Conservation (phyloP, 2,888 invertebrate species). For the Cheilosia impressa region DNA sequence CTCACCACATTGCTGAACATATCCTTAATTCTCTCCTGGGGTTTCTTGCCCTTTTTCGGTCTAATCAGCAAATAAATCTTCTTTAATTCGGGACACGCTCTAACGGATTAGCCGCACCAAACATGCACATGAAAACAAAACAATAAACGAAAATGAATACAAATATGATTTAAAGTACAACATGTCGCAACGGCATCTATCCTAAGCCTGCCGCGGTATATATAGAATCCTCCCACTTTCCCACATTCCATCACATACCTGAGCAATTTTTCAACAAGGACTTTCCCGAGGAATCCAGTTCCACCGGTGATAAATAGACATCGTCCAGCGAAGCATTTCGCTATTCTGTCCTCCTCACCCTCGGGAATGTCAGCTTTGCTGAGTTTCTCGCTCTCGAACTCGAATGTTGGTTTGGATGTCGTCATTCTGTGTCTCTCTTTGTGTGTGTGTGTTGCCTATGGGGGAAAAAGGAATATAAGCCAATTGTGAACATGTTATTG, state of each 20-base stretch:
- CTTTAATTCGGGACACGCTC: conserved; percentile 89
- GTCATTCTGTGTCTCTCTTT: conserved; percentile 65
- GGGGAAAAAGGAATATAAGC: conserved; percentile 23
- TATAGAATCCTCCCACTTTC: conserved; percentile 81
- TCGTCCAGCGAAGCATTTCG: conserved; percentile 81
- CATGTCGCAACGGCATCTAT: conserved; percentile 67
- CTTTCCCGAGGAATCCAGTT: conserved; percentile 84
- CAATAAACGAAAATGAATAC: conserved; percentile 59
- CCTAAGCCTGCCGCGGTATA: conserved; percentile 53
- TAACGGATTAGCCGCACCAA: conserved; percentile 80
- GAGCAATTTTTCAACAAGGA: conserved; percentile 83
- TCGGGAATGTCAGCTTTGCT: conserved; percentile 78
- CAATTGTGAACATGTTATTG: conserved; percentile 13
- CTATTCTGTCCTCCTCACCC: conserved; percentile 82
- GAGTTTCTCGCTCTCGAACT: conserved; percentile 78
- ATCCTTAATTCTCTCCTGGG: conserved; percentile 90
- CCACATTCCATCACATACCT: conserved; percentile 78
- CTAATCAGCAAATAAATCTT: conserved; percentile 93
- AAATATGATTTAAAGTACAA: conserved; percentile 71
- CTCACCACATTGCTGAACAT: conserved; percentile 92
- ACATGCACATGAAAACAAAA: conserved; percentile 45
- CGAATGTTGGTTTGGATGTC: conserved; percentile 80
- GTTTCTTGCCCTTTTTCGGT: conserved; percentile 92
- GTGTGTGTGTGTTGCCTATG: neutral
- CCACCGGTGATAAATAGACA: conserved; percentile 83